phyloP scores from a whole-genome alignment of 2,113 vertebrate genomes.

The Chamaetylas fuelleborni region DNA sequence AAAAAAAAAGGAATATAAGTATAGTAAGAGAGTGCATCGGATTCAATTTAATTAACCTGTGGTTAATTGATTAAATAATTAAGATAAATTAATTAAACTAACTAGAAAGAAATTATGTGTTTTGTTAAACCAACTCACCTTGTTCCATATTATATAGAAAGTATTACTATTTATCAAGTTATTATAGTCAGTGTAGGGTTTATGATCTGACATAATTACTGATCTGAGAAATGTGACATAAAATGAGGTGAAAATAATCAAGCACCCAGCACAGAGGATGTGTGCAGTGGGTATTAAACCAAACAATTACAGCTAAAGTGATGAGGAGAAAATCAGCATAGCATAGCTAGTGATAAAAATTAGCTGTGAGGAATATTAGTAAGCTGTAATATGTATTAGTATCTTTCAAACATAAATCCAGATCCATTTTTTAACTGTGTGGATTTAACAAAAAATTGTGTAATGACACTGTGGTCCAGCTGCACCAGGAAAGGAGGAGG shows the following conservation, averaged over 20 bases:
- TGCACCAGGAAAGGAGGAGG: neutral
- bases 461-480: neutral
- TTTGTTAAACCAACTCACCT: neutral
- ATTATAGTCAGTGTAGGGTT: neutral
- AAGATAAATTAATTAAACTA: slow-evolving; percentile 23
- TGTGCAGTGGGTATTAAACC: neutral
- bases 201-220: neutral
- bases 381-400: neutral
- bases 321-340: neutral
- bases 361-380: neutral
- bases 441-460: neutral
- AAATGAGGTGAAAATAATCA: slow-evolving; percentile 7
- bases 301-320: neutral
- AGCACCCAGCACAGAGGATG: neutral
- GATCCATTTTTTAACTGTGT: neutral
- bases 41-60: neutral
- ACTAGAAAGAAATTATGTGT: neutral
- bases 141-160: neutral
- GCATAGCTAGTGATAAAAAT: neutral
- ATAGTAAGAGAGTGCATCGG: neutral
- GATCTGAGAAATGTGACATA: neutral
- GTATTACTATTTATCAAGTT: neutral
- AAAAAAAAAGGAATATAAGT: neutral
- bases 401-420: neutral
- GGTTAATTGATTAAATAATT: slow-evolving; percentile 28